Percentiles rank a stretch among this genome's conserved stretches.
Evolutionary conservation across 2,888 invertebrate genomes (phyloP).

Genomic region (Invenusta paracnida): DNA sequence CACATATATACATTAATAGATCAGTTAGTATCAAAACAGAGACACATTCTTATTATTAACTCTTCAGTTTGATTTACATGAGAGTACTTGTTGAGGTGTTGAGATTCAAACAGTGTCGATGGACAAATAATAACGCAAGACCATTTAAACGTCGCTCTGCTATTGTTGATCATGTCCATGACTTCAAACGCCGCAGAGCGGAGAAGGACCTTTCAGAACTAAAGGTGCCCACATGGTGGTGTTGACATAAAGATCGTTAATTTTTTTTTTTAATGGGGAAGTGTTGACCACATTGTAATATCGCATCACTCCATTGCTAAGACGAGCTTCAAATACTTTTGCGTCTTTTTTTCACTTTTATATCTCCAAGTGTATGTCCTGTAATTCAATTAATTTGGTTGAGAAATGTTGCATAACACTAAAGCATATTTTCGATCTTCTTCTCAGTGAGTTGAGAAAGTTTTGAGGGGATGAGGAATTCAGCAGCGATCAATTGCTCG

Average conservation of each 20-base stretch:
- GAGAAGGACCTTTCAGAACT: constrained; percentile 4
- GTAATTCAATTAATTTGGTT: neutral
- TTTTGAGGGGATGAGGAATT: constrained; percentile 14
- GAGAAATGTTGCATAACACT: neutral
- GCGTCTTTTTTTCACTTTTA: neutral
- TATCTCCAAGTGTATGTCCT: neutral
- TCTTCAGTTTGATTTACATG: neutral
- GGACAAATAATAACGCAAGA: constrained; percentile 19
- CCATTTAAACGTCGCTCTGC: constrained; percentile 5
- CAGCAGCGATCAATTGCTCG: constrained; percentile 13
- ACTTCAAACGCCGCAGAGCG: constrained; percentile 10
- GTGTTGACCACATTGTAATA: constrained; percentile 2
- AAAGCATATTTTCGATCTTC: neutral
- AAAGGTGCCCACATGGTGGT: neutral
- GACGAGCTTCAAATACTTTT: constrained; percentile 3
- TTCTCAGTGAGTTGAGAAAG: neutral
- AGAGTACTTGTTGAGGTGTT: constrained; percentile 8
- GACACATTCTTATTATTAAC: neutral
- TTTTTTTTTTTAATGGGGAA: neutral
- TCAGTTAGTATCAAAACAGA: neutral
- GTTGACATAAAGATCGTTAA: constrained; percentile 13
- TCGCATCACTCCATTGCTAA: constrained; percentile 19
- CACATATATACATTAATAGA: neutral
- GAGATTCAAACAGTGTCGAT: too few relatives aligned
- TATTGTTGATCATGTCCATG: constrained; percentile 3